Conservation (phyloP, 2,888 invertebrate genomes). For the Auanema freiburgensis region DNA sequence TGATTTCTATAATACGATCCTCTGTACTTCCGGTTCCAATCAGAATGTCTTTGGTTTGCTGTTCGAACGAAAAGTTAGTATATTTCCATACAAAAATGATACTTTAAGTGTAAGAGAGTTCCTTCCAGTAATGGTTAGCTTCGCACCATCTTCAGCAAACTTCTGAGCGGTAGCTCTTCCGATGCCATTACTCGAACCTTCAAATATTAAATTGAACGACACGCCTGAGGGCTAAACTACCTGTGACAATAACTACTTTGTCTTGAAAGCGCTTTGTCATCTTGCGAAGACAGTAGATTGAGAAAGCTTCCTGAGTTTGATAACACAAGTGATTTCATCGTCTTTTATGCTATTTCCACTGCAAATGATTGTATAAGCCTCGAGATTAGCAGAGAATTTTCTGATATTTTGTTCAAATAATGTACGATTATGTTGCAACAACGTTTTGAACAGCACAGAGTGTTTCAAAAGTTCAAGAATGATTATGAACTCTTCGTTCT, state of each 20-base stretch:
- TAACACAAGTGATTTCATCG: no score
- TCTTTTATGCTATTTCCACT: no score
- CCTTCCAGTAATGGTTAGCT: constrained; percentile 34
- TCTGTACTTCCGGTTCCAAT: constrained; percentile 20
- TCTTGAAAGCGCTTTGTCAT: background rate
- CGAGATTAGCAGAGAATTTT: no score
- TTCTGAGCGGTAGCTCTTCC: constrained; percentile 29
- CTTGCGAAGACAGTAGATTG: background rate
- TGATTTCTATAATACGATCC: constrained; percentile 14
- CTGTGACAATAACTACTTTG: constrained; percentile 5
- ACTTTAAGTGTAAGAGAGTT: constrained; percentile 26
- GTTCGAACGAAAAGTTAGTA: constrained; percentile 1
- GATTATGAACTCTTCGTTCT: no score
- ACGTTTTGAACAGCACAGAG: no score
- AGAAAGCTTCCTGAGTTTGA: no score
- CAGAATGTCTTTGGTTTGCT: constrained; percentile 19
- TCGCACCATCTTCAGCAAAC: constrained; percentile 35
- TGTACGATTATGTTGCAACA: no score
- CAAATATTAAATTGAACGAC: background rate
- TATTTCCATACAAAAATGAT: no score
- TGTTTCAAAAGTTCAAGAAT: no score
- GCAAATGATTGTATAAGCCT: no score
- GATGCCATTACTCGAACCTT: constrained; percentile 37
- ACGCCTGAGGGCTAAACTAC: background rate
- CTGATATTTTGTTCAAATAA: no score